These are phyloP conservation scores for Heliconius hewitsoni DNA, from an alignment of 1,140 invertebrate species.

Conservation along the genomic window DNA sequence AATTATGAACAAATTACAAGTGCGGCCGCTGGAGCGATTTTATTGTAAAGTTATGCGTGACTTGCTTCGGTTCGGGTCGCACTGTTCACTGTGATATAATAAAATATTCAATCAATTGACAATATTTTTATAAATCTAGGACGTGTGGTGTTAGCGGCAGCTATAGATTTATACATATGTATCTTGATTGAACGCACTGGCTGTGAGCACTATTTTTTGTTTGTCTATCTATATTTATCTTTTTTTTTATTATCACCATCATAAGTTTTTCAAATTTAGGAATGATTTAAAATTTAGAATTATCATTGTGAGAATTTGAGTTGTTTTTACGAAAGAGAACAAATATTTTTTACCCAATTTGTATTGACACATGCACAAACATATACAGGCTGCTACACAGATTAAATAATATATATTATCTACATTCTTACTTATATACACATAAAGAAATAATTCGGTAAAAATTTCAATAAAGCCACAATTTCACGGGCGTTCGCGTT, in stretches of 20 bases:
- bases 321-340: too few species aligned
- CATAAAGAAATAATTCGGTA: slow-evolving; percentile 61
- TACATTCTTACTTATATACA: background rate
- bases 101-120: background rate
- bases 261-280: too few species aligned
- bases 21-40: slow-evolving; percentile 13
- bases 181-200: background rate
- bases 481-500: slow-evolving; percentile 76
- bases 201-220: background rate
- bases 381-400: background rate
- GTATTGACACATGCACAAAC: background rate
- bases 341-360: too few species aligned
- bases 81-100: background rate
- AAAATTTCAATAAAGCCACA: slow-evolving; percentile 75
- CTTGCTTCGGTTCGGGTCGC: slow-evolving; percentile 7
- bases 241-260: too few species aligned
- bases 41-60: slow-evolving; percentile 24
- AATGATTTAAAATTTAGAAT: too few species aligned
- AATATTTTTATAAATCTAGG: background rate
- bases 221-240: too few species aligned
- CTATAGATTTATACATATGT: background rate
- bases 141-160: background rate
- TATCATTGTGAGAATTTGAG: too few species aligned
- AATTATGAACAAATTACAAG: slow-evolving; percentile 22
- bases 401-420: background rate